These are phyloP conservation scores for Ylistrum balloti DNA, from an alignment of 1,140 invertebrate genomes.

Conservation along the genomic window DNA sequence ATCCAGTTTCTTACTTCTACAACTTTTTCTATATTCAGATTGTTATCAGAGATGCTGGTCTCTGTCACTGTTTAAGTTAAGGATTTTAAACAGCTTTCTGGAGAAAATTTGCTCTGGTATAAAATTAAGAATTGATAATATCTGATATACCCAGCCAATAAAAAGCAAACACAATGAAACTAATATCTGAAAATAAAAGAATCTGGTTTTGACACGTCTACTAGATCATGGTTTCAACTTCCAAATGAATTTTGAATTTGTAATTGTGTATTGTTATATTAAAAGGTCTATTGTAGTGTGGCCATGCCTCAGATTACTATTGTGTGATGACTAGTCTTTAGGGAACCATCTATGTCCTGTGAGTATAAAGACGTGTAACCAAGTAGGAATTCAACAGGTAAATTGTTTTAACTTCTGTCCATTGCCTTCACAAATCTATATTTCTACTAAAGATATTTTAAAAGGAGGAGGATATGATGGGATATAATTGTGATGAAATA, in stretches of 20 bases:
- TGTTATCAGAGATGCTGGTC: background rate
- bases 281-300: background rate
- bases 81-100: background rate
- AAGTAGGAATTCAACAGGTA: no score
- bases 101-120: background rate
- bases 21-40: background rate
- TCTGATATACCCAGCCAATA: background rate
- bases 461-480: background rate
- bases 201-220: background rate
- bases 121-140: background rate
- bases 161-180: background rate
- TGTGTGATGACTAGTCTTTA: background rate
- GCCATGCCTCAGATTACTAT: no score
- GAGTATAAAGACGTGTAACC: background rate
- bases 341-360: no score
- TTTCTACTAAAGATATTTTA: background rate
- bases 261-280: conserved; percentile 30
- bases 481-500: background rate
- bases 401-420: no score
- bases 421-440: no score
- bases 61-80: background rate
- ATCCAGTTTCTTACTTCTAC: background rate
- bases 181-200: background rate
- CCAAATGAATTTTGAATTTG: conserved; percentile 16
- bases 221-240: conserved; percentile 6